These are phyloP conservation scores for Thryonomys swinderianus DNA, from an alignment of 2,113 vertebrate genomes.

Conservation along the genomic window DNA sequence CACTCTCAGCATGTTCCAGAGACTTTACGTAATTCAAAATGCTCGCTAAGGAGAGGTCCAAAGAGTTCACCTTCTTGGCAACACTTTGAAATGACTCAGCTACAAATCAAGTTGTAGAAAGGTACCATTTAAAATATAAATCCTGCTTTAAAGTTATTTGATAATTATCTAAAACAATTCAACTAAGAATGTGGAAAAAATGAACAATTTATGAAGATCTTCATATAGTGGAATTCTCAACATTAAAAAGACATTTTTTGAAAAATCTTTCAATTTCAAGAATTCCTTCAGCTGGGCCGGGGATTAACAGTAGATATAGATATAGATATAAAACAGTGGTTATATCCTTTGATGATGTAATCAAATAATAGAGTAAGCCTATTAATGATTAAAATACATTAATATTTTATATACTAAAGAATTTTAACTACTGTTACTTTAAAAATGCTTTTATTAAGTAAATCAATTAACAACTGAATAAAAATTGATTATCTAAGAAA, in stretches of 20 bases:
- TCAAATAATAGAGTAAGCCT: not conserved
- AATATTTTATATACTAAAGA: conserved; percentile 33
- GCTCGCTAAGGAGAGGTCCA: not conserved
- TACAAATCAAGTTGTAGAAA: conserved; percentile 54
- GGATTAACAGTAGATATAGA: no score
- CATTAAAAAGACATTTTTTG: conserved; percentile 49
- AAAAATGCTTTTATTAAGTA: conserved; percentile 16
- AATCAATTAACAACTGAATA: conserved; percentile 41
- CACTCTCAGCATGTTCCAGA: conserved; percentile 25
- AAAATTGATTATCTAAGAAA: conserved; percentile 36
- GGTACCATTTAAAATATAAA: conserved; percentile 47
- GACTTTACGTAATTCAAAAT: conserved; percentile 4
- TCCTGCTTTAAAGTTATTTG: conserved; percentile 27
- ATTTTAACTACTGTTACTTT: conserved; percentile 16
- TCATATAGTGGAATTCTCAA: not conserved
- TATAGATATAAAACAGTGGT: no score
- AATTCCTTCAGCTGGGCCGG: no score
- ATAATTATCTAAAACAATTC: conserved; percentile 54
- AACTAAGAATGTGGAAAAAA: conserved; percentile 28
- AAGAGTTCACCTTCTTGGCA: conserved; percentile 8
- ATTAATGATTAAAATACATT: conserved; percentile 41
- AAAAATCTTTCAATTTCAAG: conserved; percentile 48
- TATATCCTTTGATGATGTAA: conserved; percentile 39
- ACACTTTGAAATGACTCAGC: conserved; percentile 32
- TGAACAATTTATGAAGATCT: conserved; percentile 44